Conservation (phyloP, 2,888 invertebrate species). For the Brachypalpus laphriformis region DNA sequence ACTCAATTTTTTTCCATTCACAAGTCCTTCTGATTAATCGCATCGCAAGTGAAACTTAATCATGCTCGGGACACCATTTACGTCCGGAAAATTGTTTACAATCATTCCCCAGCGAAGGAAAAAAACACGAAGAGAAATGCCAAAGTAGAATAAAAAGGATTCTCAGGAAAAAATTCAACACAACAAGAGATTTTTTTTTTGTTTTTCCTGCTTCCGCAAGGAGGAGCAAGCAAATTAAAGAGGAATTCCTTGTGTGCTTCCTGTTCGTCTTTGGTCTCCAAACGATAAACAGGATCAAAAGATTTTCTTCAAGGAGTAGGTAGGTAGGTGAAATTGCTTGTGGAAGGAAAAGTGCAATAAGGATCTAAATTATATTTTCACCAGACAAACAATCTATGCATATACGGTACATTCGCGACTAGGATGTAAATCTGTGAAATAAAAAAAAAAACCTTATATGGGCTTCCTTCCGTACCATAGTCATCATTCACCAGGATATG, state of each 20-base stretch:
- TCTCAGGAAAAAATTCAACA: not conserved
- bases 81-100: conserved; percentile 40
- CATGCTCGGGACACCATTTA: conserved; percentile 41
- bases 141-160: not conserved
- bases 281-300: conserved; percentile 47
- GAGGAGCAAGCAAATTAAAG: conserved; percentile 44
- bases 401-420: not conserved
- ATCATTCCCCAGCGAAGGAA: conserved; percentile 13
- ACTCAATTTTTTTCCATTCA: not conserved
- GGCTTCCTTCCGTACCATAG: conserved; percentile 19
- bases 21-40: conserved; percentile 50
- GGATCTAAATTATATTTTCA: conserved; percentile 68
- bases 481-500: conserved; percentile 43
- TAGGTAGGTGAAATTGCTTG: conserved; percentile 42
- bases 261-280: not conserved
- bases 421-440: conserved; percentile 31
- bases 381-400: conserved; percentile 42
- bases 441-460: conserved; percentile 16
- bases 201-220: conserved; percentile 42
- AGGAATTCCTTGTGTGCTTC: conserved; percentile 3
- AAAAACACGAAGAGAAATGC: not conserved
- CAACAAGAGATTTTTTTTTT: conserved; percentile 32
- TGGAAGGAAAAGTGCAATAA: conserved; percentile 67
- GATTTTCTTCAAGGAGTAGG: conserved; percentile 14
- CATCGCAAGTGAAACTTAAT: conserved; percentile 41